Evolutionary conservation across 2,888 invertebrate genomes (phyloP).

Genomic region (Petrophora chlorosata): DNA sequence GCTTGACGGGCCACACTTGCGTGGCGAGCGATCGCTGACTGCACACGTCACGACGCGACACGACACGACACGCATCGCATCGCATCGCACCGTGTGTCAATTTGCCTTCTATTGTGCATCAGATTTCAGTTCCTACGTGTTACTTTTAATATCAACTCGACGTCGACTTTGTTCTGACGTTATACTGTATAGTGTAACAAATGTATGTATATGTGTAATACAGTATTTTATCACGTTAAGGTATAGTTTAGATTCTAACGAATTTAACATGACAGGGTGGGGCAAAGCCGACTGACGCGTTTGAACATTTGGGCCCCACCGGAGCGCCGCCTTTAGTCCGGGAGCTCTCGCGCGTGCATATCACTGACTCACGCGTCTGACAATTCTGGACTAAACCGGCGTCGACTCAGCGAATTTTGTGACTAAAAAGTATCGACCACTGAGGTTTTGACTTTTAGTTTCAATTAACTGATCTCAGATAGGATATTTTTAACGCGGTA

Average conservation of each 20-base stretch:
- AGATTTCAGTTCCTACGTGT: constrained; percentile 10
- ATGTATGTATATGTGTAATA: constrained; percentile 23
- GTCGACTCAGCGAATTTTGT: no score
- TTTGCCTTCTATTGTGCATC: neutral
- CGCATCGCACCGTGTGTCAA: no score
- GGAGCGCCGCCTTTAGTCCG: constrained; percentile 13
- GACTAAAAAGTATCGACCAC: no score
- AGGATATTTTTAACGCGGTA: constrained; percentile 31
- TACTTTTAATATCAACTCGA: neutral
- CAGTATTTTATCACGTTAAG: constrained; percentile 17
- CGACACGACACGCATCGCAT: no score
- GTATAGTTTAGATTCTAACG: constrained; percentile 23
- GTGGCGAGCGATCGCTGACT: neutral
- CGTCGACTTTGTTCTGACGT: constrained; percentile 5
- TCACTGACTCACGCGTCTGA: neutral
- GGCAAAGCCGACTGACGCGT: constrained; percentile 39
- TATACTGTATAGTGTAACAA: constrained; percentile 3
- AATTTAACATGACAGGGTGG: constrained; percentile 34
- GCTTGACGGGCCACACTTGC: neutral
- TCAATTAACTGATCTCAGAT: constrained; percentile 54
- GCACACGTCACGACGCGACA: no score
- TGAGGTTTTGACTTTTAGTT: constrained; percentile 36
- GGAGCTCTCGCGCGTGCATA: neutral
- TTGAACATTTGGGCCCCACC: constrained; percentile 10
- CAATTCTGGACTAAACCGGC: neutral